phyloP scores from a whole-genome alignment of 2,888 invertebrate genomes.

The Drosophila borealis region DNA sequence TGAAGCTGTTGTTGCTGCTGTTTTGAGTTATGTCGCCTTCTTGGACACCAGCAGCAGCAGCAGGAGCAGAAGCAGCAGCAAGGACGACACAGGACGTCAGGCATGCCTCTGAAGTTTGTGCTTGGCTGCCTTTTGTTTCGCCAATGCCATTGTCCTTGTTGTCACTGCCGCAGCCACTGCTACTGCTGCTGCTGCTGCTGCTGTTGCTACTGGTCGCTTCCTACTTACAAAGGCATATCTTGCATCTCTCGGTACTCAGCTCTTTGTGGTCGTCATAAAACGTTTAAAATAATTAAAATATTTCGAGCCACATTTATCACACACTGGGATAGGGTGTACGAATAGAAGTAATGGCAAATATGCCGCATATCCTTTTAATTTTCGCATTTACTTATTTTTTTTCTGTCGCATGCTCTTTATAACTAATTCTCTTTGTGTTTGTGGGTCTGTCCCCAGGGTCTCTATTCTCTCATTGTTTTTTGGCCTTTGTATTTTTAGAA shows the following conservation, averaged over 20 bases:
- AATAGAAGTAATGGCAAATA: constrained; percentile 66
- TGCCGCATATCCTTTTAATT: constrained; percentile 68
- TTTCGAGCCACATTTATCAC: constrained; percentile 82
- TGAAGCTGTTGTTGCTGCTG: constrained; percentile 66
- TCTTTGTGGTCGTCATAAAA: constrained; percentile 75
- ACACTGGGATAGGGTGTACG: constrained; percentile 26
- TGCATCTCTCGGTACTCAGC: constrained; percentile 51
- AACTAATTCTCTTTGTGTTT: constrained; percentile 73
- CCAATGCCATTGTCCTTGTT: constrained; percentile 64
- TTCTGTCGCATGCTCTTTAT: constrained; percentile 58
- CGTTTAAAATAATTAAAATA: constrained; percentile 84
- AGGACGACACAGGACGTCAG: constrained; percentile 10
- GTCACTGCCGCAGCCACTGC: constrained; percentile 10
- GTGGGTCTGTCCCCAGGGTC: constrained; percentile 48
- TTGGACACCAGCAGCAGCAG: constrained; percentile 31
- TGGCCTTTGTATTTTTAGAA: constrained; percentile 76
- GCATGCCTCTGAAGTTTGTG: constrained; percentile 56
- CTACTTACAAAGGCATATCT: constrained; percentile 65
- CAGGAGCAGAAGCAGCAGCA: neutral
- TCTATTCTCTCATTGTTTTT: constrained; percentile 56
- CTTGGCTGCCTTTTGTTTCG: constrained; percentile 71
- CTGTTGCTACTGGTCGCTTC: constrained; percentile 24
- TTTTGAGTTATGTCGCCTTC: constrained; percentile 77
- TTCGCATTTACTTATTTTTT: constrained; percentile 23
- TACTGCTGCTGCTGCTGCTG: constrained; percentile 15